Evolutionary conservation across 2,797 vertebrate species (phyloP).

Genomic region (Argya squamiceps): DNA sequence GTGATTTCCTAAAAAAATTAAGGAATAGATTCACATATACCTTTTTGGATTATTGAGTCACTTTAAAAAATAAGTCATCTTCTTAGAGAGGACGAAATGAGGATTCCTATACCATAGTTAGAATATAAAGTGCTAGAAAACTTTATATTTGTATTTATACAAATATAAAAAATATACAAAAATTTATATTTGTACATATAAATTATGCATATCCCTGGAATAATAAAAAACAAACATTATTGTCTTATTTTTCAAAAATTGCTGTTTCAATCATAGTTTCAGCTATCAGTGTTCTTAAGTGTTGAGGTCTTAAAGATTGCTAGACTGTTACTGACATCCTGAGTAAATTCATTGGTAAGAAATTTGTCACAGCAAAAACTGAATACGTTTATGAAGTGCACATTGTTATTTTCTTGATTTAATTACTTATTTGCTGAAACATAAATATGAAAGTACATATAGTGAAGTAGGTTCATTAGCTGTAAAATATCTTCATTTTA

Average conservation of each 20-base stretch:
- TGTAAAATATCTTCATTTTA: neutral
- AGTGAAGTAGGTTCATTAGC: neutral
- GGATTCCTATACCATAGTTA: neutral
- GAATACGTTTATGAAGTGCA: neutral
- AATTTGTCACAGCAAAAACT: neutral
- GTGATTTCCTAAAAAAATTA: neutral
- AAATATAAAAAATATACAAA: too few relatives aligned
- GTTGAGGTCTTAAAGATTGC: neutral
- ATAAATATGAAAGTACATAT: neutral
- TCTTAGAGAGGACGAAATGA: neutral
- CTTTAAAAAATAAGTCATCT: neutral
- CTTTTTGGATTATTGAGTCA: neutral
- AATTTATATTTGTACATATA: neutral
- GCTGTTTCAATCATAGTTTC: neutral
- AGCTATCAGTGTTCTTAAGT: neutral
- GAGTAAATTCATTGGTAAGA: neutral
- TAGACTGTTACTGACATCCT: neutral
- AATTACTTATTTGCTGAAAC: neutral
- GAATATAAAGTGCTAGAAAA: neutral
- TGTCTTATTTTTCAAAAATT: neutral
- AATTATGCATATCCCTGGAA: neutral
- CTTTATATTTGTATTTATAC: neutral
- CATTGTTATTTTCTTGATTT: neutral
- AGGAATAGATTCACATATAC: neutral
- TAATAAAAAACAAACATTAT: neutral